phyloP scores from a whole-genome alignment of 2,797 vertebrate species.

The Xyrichtys novacula region DNA sequence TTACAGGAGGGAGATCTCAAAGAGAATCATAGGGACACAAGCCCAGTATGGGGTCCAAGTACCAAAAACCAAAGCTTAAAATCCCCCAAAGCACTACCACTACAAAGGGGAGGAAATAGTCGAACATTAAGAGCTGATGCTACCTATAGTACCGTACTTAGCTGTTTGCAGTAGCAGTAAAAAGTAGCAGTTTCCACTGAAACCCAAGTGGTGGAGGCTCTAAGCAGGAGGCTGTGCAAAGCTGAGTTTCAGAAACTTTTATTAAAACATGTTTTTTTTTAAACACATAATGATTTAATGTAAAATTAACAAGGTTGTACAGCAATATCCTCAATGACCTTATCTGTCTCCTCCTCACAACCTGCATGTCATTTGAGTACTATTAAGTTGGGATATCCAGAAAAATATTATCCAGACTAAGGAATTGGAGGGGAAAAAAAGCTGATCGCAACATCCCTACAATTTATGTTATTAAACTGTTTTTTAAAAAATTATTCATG shows the following conservation, averaged over 20 bases:
- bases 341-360: not conserved
- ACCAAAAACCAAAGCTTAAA: not conserved
- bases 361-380: too few species aligned
- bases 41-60: not conserved
- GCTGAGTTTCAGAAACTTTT: not conserved
- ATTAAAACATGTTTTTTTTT: not conserved
- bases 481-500: too few species aligned
- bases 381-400: too few species aligned
- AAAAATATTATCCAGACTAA: too few species aligned
- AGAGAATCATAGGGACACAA: too few species aligned
- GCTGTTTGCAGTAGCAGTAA: not conserved
- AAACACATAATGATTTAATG: not conserved
- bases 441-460: too few species aligned
- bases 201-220: not conserved
- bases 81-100: not conserved
- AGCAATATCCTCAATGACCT: not conserved
- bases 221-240: not conserved
- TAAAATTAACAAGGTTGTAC: too few species aligned
- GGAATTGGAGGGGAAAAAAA: too few species aligned
- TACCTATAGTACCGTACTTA: not conserved
- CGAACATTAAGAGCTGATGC: too few species aligned
- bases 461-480: too few species aligned
- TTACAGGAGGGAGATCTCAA: not conserved
- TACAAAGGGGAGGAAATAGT: too few species aligned
- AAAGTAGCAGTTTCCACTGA: too few species aligned